Base-by-base conservation (phyloP, 2,113 vertebrate genomes). In the Haemorhous mexicanus region DNA sequence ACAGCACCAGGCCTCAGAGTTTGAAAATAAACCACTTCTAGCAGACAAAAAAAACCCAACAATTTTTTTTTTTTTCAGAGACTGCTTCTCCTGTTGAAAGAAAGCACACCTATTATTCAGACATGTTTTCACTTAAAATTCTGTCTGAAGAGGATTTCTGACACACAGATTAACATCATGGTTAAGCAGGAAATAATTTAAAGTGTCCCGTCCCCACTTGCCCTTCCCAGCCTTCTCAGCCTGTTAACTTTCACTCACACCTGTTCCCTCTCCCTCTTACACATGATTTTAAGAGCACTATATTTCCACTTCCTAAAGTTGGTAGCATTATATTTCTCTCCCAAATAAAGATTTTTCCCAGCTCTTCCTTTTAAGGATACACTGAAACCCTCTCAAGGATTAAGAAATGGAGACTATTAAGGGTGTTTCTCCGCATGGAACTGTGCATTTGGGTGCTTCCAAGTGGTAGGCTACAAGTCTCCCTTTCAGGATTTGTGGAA, bases 381-480 rank as follows among this genome's bases (percentile, higher is more conserved):
- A 39, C 28, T 83, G 55, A 70, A 66, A 30, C 16, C 6, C 26
- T 74, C 39, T 86, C 27, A 6, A 64, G 19, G 30, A 44, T 64
- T 89, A 68, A 83, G 58, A 91, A 55, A 3, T 1, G 2, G 20
- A 77, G n/a, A 84, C 78, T 10, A 44, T 52, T 46, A 47, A 74
- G 10, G 10, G 8, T 7, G 11, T 43, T 80, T 66, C 22, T 68
- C 7, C 33, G 26, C 21, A 26, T 1, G 1, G 12, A 16, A 64
- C 3, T 52, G 32, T 27, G 16, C 1, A 3, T 67, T 58, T 55
- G 16, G 2, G 11, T 1, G 0, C 47, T 86, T 44, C 21, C 32
- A 23, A 83, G 39, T 30, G 4, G 1, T 5, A 11, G 10, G 11
- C 13, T 49, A 22, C 4, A 50, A 39, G 28, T 32, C 6, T 66